These are phyloP conservation scores for Lucifuga dentata DNA, from an alignment of 2,113 vertebrate species.

Conservation along the genomic window DNA sequence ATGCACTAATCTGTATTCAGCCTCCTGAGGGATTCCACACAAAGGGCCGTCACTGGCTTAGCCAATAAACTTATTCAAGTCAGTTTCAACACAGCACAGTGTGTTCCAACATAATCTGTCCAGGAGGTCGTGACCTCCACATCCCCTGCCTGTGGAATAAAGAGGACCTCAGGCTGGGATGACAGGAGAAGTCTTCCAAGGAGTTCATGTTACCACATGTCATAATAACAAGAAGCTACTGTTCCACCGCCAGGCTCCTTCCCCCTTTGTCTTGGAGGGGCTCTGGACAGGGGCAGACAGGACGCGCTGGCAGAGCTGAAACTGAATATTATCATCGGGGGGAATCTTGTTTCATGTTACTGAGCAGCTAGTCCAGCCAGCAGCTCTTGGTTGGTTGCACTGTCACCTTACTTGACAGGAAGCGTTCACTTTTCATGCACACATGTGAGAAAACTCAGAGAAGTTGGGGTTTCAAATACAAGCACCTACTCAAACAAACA, in stretches of 20 bases:
- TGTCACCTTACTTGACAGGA: constrained; percentile 59
- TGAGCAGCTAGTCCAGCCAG: constrained; percentile 73
- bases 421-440: constrained; percentile 75
- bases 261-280: constrained; percentile 90
- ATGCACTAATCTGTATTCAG: constrained; percentile 73
- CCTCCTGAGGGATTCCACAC: constrained; percentile 58
- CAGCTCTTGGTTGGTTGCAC: constrained; percentile 22
- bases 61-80: constrained; percentile 72
- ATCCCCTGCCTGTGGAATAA: constrained; percentile 87
- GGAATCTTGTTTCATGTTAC: constrained; percentile 95
- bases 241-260: constrained; percentile 93
- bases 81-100: constrained; percentile 68
- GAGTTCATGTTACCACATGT: constrained; percentile 93
- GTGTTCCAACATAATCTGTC: constrained; percentile 81
- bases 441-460: not conserved
- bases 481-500: constrained; percentile 15
- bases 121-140: constrained; percentile 86
- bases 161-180: constrained; percentile 85
- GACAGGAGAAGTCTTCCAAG: constrained; percentile 96
- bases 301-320: constrained; percentile 93
- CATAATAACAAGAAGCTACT: constrained; percentile 93
- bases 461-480: not conserved
- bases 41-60: constrained; percentile 59
- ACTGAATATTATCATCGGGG: constrained; percentile 90
- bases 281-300: constrained; percentile 86